Percentiles rank a stretch among this genome's conserved stretches.
Conservation (phyloP, 2,797 vertebrate genomes). For the Bryconaethiops microstoma region DNA sequence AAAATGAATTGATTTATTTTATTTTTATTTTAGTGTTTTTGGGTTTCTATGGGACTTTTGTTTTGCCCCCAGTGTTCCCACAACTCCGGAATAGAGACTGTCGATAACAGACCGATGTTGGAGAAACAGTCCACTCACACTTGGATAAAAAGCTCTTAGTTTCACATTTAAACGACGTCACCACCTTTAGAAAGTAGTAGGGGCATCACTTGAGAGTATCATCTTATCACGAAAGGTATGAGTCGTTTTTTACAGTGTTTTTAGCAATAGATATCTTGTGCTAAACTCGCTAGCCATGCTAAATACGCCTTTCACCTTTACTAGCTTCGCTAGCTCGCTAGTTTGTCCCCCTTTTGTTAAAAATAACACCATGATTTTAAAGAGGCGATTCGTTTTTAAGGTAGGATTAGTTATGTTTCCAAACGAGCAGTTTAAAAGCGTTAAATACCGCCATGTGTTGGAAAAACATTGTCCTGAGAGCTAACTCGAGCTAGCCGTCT, state of each 20-base stretch:
- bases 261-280: background rate
- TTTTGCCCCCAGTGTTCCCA: conserved; percentile 21
- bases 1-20: background rate
- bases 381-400: too few species aligned
- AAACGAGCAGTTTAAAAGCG: too few species aligned
- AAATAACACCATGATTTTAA: too few species aligned
- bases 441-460: background rate
- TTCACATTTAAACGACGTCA: background rate
- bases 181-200: background rate
- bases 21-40: background rate
- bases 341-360: background rate
- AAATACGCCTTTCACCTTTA: background rate
- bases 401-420: background rate
- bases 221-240: background rate
- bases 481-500: background rate
- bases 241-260: too few species aligned
- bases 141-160: conserved; percentile 8
- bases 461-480: background rate
- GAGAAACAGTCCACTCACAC: conserved; percentile 34
- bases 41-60: conserved; percentile 32
- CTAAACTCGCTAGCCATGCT: background rate
- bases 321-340: background rate
- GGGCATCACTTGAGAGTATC: background rate
- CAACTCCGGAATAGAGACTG: conserved; percentile 42
- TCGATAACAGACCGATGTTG: conserved; percentile 40